Conservation (phyloP, 1,140 invertebrate species). For the Zaprionus kolodkinae region DNA sequence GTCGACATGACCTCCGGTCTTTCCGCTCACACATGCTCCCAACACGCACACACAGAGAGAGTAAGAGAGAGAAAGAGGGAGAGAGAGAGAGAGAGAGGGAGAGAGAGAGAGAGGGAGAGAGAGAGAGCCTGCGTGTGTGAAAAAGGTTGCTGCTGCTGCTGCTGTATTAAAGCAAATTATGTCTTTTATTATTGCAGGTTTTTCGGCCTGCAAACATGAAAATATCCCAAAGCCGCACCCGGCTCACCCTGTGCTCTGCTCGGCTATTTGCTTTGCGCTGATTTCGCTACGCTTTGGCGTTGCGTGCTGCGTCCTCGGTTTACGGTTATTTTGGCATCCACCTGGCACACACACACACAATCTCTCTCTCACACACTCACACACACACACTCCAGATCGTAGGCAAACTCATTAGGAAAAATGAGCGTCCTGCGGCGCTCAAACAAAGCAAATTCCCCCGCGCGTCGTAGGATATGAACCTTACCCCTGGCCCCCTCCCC, state of each 20-base stretch:
- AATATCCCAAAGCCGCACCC: constrained; percentile 44
- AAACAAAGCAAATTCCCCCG: constrained; percentile 70
- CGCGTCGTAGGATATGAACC: constrained; percentile 28
- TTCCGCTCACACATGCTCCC: background rate
- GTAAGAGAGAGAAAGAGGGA: too few species aligned
- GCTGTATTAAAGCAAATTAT: constrained; percentile 66
- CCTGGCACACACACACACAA: background rate
- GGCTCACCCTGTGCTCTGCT: constrained; percentile 9
- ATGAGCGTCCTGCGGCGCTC: constrained; percentile 80
- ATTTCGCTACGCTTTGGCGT: constrained; percentile 10
- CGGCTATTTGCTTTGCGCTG: constrained; percentile 33
- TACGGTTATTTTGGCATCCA: constrained; percentile 17
- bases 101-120: too few species aligned
- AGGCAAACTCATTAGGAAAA: constrained; percentile 81
- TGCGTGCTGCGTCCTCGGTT: constrained; percentile 17
- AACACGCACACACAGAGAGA: constrained; percentile 16
- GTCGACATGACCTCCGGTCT: constrained; percentile 44
- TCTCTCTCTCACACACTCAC: too few species aligned
- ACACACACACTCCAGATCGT: constrained; percentile 24
- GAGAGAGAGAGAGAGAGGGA: background rate
- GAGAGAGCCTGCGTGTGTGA: constrained; percentile 30
- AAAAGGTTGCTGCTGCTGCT: constrained; percentile 37
- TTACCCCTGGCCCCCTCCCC: background rate
- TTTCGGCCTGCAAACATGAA: constrained; percentile 26
- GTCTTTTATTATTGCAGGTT: constrained; percentile 56